Evolutionary conservation across 23 tunicate species (phyloP).

Genomic region (Pegea sp.): DNA sequence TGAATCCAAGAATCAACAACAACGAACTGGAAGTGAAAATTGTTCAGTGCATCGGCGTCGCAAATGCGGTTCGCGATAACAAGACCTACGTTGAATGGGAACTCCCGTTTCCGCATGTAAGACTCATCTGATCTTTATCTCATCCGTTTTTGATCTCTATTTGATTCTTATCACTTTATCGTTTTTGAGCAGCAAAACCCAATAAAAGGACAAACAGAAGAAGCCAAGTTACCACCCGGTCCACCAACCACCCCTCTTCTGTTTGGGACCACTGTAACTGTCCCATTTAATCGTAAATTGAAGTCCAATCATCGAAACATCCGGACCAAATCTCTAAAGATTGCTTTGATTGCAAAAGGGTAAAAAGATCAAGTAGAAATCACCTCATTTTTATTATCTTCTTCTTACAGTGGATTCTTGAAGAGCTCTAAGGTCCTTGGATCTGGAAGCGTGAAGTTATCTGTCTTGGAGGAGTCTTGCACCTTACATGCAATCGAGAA

Average conservation of each 20-base stretch:
- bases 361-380: neutral
- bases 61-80: slow-evolving; percentile 15
- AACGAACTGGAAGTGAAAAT: slow-evolving; percentile 56
- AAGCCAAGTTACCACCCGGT: slow-evolving; percentile 9
- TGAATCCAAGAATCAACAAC: slow-evolving; percentile 47
- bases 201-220: slow-evolving; percentile 59
- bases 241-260: slow-evolving; percentile 21
- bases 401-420: neutral
- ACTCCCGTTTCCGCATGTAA: slow-evolving; percentile 86
- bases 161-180: neutral
- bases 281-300: slow-evolving; percentile 48
- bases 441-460: neutral
- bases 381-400: neutral
- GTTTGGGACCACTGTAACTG: slow-evolving; percentile 35
- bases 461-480: neutral
- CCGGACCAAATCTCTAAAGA: slow-evolving; percentile 46
- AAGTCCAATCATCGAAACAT: slow-evolving; percentile 51
- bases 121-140: neutral
- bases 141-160: neutral
- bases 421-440: neutral
- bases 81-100: slow-evolving; percentile 66
- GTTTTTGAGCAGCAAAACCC: slow-evolving; percentile 37
- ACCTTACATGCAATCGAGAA: neutral
- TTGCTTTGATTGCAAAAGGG: slow-evolving; percentile 70
- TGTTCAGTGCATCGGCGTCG: slow-evolving; percentile 51